phyloP scores from a whole-genome alignment of 1,140 invertebrate genomes.

The Mamestra configurata region DNA sequence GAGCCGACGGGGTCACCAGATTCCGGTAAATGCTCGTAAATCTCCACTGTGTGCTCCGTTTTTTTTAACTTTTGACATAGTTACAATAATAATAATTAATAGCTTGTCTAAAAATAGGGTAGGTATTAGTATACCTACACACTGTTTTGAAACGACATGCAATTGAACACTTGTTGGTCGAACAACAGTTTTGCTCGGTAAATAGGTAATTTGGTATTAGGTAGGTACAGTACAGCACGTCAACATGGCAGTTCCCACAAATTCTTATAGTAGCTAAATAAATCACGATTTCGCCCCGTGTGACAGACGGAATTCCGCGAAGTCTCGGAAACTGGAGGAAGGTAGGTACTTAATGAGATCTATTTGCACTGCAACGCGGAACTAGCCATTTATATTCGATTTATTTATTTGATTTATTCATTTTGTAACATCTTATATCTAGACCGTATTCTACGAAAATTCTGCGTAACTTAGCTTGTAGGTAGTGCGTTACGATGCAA shows the following conservation, averaged over 20 bases:
- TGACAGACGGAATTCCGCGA: neutral
- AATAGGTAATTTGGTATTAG: neutral
- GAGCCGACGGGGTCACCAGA: constrained; percentile 81
- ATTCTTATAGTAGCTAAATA: neutral
- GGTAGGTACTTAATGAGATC: neutral
- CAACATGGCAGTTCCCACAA: neutral
- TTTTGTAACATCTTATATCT: too few relatives aligned
- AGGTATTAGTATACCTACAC: neutral
- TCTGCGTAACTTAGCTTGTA: too few relatives aligned
- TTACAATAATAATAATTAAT: constrained; percentile 57
- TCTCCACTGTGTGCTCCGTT: constrained; percentile 66
- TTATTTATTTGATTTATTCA: too few relatives aligned
- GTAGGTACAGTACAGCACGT: too few relatives aligned
- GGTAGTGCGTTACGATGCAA: too few relatives aligned
- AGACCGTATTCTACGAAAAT: too few relatives aligned
- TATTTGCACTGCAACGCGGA: neutral
- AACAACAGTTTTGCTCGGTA: neutral
- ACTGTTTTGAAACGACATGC: neutral
- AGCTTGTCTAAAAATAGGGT: constrained; percentile 24
- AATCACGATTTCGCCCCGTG: neutral
- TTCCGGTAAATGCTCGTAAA: constrained; percentile 84
- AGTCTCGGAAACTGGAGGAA: neutral
- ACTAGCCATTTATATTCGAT: neutral
- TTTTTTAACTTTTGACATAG: constrained; percentile 75
- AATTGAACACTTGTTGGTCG: neutral